phyloP scores from a whole-genome alignment of 2,888 invertebrate species.

The Noctua janthina region DNA sequence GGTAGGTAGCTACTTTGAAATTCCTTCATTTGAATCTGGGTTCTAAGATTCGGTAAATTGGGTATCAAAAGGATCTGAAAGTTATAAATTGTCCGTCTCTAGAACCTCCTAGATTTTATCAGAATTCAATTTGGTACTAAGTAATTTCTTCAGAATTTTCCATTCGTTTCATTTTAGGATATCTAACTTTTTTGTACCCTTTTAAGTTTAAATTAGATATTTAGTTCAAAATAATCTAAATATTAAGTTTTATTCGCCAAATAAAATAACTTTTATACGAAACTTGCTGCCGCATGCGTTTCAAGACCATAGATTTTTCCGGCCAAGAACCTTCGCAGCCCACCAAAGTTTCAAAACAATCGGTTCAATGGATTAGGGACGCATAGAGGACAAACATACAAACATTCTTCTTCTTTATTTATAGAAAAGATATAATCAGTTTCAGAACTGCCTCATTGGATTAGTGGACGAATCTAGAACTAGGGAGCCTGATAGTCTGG shows the following conservation, averaged over 20 bases:
- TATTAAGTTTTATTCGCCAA: background rate
- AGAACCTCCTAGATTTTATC: conserved; percentile 26
- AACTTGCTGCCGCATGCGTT: background rate
- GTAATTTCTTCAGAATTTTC: conserved; percentile 10
- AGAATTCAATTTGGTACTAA: conserved; percentile 14
- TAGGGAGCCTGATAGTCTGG: too few species aligned
- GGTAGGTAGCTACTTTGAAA: background rate
- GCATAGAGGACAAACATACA: background rate
- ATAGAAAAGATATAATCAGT: too few species aligned
- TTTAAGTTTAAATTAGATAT: conserved; percentile 26
- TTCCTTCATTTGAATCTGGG: background rate
- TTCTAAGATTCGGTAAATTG: background rate
- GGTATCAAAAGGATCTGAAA: background rate
- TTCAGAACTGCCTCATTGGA: too few species aligned
- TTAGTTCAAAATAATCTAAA: background rate
- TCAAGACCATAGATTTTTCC: too few species aligned
- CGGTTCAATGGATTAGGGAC: too few species aligned
- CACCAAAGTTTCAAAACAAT: background rate
- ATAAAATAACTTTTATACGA: background rate
- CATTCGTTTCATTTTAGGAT: conserved; percentile 16
- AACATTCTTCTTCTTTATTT: background rate
- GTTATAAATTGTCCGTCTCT: conserved; percentile 3
- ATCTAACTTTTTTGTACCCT: background rate
- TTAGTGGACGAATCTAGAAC: too few species aligned
- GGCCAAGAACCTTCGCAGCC: too few species aligned